phyloP scores from a whole-genome alignment of 2,797 vertebrate species.

The Enteromius paludinosus region DNA sequence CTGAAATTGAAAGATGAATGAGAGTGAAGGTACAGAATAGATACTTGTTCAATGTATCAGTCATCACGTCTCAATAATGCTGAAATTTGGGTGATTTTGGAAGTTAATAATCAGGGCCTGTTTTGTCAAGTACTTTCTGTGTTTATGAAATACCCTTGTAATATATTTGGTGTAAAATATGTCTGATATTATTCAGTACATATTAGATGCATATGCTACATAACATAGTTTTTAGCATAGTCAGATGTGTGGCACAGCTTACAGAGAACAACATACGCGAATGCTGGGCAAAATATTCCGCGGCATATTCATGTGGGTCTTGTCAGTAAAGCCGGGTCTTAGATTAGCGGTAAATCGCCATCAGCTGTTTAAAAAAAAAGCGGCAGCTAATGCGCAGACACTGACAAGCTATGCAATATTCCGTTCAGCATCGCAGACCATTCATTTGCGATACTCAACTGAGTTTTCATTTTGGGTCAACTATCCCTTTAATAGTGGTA shows the following conservation, averaged over 20 bases:
- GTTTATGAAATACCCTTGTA: neutral
- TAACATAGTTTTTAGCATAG: neutral
- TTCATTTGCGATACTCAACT: no score
- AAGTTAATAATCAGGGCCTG: neutral
- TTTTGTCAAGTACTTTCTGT: neutral
- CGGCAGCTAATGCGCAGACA: no score
- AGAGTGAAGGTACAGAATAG: slow-evolving; percentile 26
- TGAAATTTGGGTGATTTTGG: neutral
- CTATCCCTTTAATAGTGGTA: neutral
- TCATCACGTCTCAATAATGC: neutral
- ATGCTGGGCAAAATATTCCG: no score
- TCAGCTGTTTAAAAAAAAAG: no score
- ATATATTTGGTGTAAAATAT: neutral
- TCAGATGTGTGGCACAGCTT: no score
- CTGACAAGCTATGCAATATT: no score
- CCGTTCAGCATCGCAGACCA: no score
- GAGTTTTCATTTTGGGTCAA: no score
- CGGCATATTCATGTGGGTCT: no score
- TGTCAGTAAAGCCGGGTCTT: no score
- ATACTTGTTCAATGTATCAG: neutral
- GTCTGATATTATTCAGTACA: neutral
- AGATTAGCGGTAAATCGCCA: no score
- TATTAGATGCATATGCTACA: neutral
- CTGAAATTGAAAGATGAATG: slow-evolving; percentile 50
- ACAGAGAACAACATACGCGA: no score